phyloP scores from a whole-genome alignment of 2,888 invertebrate genomes.

The Phlogophora meticulosa region DNA sequence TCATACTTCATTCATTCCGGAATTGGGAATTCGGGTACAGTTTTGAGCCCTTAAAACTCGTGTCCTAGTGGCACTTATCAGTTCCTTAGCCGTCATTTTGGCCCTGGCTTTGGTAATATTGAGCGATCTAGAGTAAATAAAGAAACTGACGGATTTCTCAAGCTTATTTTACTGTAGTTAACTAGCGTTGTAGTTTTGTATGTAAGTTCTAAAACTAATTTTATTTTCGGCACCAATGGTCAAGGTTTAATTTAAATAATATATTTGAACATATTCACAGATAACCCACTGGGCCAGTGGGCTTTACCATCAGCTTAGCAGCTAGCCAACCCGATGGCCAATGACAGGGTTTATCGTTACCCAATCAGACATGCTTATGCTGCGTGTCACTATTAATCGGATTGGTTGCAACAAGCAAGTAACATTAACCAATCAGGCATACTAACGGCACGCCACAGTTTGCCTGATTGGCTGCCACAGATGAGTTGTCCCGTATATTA shows the following conservation, averaged over 20 bases:
- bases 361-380: conserved; percentile 22
- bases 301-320: neutral
- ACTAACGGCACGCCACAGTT: conserved; percentile 1
- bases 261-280: neutral
- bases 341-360: neutral
- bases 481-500: conserved; percentile 17
- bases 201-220: neutral
- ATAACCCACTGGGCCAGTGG: conserved; percentile 8
- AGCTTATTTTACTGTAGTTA: neutral
- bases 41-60: too few species aligned
- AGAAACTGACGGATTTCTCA: neutral
- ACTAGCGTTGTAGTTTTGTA: neutral
- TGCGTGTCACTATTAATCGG: conserved; percentile 6
- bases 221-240: conserved; percentile 4
- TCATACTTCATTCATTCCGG: too few species aligned
- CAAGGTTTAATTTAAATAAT: conserved; percentile 19
- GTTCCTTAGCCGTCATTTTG: neutral
- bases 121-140: neutral
- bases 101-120: neutral
- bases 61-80: too few species aligned
- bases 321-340: neutral
- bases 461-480: conserved; percentile 32
- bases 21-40: too few species aligned
- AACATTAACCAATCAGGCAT: conserved; percentile 34
- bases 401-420: conserved; percentile 8